These are phyloP conservation scores for Pedionomus torquatus DNA, from an alignment of 2,113 vertebrate genomes.

Conservation along the genomic window DNA sequence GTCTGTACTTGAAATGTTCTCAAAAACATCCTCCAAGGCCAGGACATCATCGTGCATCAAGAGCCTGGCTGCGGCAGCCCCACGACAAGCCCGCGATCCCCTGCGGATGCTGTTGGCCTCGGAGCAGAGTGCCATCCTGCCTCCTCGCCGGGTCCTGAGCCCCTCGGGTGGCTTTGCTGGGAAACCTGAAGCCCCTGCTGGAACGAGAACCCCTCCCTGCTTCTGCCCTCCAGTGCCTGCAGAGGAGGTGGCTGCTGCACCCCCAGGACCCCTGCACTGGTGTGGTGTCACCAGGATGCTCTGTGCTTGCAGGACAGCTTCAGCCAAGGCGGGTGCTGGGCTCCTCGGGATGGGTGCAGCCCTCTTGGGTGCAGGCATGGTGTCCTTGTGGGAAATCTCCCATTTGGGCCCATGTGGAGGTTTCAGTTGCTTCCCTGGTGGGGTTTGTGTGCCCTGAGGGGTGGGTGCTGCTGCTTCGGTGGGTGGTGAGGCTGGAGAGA, in stretches of 20 bases:
- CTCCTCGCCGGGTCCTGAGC: fast-evolving
- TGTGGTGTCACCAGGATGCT: not conserved
- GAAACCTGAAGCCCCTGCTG: not conserved
- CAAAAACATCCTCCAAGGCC: not conserved
- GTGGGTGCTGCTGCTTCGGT: not conserved
- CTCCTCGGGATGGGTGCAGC: not conserved
- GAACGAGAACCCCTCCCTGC: fast-evolving
- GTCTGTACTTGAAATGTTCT: not conserved
- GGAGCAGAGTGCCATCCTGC: not conserved
- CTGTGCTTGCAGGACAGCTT: not conserved
- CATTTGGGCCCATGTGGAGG: fast-evolving
- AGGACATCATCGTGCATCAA: fast-evolving
- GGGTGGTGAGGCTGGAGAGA: not conserved
- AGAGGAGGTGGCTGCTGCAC: not conserved
- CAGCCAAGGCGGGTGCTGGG: not conserved
- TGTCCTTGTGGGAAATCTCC: not conserved
- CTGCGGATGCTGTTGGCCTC: fast-evolving
- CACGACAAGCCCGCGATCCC: not conserved
- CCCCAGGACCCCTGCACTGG: not conserved
- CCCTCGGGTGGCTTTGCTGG: fast-evolving
- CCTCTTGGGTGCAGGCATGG: fast-evolving
- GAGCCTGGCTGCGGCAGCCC: not conserved
- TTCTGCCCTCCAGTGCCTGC: not conserved
- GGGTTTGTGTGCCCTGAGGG: not conserved
- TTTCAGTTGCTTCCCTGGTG: not conserved